Conservation (phyloP, 2,113 vertebrate genomes). For the Dipodomys ordii region DNA sequence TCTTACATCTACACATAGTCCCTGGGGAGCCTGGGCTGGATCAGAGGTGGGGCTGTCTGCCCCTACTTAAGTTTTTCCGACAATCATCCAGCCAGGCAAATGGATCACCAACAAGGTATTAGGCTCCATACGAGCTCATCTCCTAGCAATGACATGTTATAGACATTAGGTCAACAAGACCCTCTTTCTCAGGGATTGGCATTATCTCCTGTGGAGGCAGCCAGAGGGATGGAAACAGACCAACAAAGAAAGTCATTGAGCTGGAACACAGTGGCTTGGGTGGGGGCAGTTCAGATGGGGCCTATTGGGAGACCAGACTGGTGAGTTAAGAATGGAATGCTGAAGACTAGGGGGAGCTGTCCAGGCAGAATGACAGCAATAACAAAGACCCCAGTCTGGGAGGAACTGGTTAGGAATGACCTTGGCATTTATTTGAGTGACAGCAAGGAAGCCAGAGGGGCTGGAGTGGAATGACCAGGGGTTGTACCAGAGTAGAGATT, state of each 20-base stretch:
- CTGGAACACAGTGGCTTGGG: not conserved
- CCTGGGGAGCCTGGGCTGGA: not conserved
- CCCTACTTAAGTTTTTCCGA: not conserved
- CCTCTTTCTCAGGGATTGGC: not conserved
- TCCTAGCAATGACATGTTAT: fast-evolving
- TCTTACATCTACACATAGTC: not conserved
- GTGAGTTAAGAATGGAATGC: too few species aligned
- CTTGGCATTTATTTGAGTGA: not conserved
- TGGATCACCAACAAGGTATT: not conserved
- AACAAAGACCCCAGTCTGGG: not conserved
- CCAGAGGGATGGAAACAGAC: not conserved
- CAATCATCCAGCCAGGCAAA: not conserved
- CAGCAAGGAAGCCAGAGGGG: not conserved
- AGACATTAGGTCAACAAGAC: not conserved
- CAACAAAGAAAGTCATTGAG: not conserved
- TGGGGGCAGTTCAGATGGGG: not conserved
- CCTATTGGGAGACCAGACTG: too few species aligned
- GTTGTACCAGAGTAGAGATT: not conserved
- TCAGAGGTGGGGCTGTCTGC: not conserved
- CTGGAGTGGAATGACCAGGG: fast-evolving
- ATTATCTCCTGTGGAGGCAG: not conserved
- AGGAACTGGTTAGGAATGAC: not conserved
- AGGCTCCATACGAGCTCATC: too few species aligned
- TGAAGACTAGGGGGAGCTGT: not conserved
- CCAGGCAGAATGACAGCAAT: not conserved